Evolutionary conservation across 2,888 invertebrate species (phyloP).

Genomic region (Nephrocerus scutellatus): DNA sequence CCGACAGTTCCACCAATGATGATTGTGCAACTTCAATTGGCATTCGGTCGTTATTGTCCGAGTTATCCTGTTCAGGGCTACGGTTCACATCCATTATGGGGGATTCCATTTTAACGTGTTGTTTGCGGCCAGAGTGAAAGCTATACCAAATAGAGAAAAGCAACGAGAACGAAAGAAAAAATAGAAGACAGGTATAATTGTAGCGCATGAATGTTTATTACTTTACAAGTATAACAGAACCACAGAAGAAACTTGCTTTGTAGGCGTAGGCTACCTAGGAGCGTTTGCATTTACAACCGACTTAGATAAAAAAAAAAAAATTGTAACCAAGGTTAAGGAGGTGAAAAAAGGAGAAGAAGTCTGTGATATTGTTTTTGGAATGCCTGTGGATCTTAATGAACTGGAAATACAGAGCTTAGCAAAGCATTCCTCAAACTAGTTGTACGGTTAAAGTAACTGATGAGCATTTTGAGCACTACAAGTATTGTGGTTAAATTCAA

Average conservation of each 20-base stretch:
- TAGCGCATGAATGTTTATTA: neutral
- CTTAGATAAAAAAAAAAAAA: no score
- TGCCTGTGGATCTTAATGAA: no score
- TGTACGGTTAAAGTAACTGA: no score
- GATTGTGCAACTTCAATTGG: conserved; percentile 25
- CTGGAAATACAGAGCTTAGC: no score
- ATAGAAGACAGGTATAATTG: neutral
- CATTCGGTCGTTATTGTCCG: conserved; percentile 24
- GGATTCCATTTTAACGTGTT: conserved; percentile 22
- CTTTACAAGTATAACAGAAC: neutral
- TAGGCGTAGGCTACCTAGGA: no score
- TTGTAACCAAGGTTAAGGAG: no score
- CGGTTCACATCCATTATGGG: conserved; percentile 37
- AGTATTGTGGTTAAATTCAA: no score
- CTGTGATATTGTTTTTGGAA: no score
- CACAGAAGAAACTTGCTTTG: conserved; percentile 3
- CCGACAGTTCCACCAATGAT: conserved; percentile 5
- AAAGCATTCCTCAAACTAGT: no score
- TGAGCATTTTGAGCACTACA: no score
- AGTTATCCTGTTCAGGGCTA: conserved; percentile 29
- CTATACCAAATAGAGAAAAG: conserved; percentile 5
- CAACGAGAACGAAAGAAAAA: neutral
- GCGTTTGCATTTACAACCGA: no score
- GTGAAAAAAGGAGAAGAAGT: no score
- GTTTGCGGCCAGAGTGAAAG: conserved; percentile 19